These are phyloP conservation scores for Stegostoma tigrinum DNA, from an alignment of 2,113 vertebrate species.

Conservation along the genomic window DNA sequence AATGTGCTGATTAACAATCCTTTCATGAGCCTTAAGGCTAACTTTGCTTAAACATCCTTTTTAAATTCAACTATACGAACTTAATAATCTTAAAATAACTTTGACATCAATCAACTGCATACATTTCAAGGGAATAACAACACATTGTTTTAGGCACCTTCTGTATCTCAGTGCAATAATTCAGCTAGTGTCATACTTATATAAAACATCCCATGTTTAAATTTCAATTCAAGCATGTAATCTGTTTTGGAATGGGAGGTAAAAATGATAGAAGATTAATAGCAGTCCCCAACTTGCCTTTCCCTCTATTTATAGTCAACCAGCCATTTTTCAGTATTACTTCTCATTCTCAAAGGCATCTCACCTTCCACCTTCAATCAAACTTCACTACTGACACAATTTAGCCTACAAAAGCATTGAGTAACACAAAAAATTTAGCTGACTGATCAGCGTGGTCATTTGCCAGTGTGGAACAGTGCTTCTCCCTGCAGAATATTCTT, in stretches of 20 bases:
- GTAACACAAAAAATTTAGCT: not conserved
- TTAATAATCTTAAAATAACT: not conserved
- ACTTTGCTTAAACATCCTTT: not conserved
- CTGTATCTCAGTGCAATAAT: not conserved
- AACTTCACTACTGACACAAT: not conserved
- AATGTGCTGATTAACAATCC: no score
- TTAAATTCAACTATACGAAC: not conserved
- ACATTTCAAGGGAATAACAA: not conserved
- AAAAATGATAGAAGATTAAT: not conserved
- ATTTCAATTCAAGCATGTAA: not conserved
- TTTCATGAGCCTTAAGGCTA: no score
- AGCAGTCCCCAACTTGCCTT: not conserved
- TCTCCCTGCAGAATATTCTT: not conserved
- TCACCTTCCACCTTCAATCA: not conserved
- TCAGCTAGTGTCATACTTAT: not conserved
- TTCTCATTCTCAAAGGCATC: not conserved
- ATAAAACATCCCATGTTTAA: not conserved
- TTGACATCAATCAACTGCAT: not conserved
- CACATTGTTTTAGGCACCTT: not conserved
- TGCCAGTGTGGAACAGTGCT: not conserved
- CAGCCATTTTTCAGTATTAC: not conserved
- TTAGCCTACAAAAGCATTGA: not conserved
- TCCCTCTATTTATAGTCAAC: not conserved
- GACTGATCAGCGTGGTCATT: not conserved
- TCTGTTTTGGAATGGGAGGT: not conserved